Base-by-base conservation (phyloP, 2,888 invertebrate genomes). In the Itoplectis maculator region DNA sequence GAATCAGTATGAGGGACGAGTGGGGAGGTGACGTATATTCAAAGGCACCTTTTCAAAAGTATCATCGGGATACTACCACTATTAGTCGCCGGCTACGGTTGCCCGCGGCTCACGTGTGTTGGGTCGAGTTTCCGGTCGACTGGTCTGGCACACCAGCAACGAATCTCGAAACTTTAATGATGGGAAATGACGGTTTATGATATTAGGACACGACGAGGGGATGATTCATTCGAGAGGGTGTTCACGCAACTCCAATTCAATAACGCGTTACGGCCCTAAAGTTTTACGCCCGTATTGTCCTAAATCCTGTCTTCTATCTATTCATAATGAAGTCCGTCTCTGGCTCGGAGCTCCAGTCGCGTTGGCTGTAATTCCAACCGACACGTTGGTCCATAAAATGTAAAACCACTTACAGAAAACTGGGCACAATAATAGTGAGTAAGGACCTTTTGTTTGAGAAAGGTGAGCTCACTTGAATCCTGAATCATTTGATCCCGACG, bases 141-240 rank as follows among this genome's bases (percentile, higher is more conserved):
- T 91, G 83, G 86, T 84, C 82, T n/a, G n/a, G 68, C 80, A 86
- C 86, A 84, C 85, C 69, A 80, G 72, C 63, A 75, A 51, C 47
- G 82, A 78, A 80, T 81, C 70, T 75, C 68, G 8, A 75, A 61
- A 59, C 45, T 82, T 78, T 86, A 88, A 87, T 86, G 88, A 89
- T 88, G 86, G 87, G 86, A 87, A 88, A 89, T 89, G 90, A 90
- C 90, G 88, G 90, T 91, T 91, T 88, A 89, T 87, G 75, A 84
- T 82, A 79, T 84, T 86, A 81, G 83, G 87, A 90, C 85, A 66
- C 69, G 73, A 45, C 42, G 61, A 72, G 84, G 85, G 85, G 81
- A 88, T 88, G 88, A 89, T 90, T 88, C 89, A 89, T 90, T 70
- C 35, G 15, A 56, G 40, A 75, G 40, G 61, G 59, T 73, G 59